Evolutionary conservation across 2,888 invertebrate species (phyloP), one percentile per base, ranked within the genome.

Genomic region (Parnassius orleans): DNA sequence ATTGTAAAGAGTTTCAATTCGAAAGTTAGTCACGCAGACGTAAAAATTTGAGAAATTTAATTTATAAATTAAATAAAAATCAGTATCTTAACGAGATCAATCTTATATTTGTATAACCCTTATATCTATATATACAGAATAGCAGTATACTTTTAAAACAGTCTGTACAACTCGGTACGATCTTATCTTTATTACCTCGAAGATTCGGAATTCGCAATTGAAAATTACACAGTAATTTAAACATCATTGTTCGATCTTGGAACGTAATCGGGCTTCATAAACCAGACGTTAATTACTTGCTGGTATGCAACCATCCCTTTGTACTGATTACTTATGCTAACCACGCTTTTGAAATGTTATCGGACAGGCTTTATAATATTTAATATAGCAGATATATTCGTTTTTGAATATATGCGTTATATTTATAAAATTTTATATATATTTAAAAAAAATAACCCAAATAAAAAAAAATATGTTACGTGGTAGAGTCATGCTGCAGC

Each of bases 221-320:
- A 63, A 54, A 55, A 63, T 63, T 58, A 59, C 58, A 54, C 54
- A 51, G 63, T 63, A 63, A 63, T 63, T 63, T 59, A 59, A 58
- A 63, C 63, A 58, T 63, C 55, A 63, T 63, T 63, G 63, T 59
- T 55, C 63, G 58, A 63, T 63, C 46, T 57, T 15, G 50, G 53
- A 51, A 43, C 24, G 46, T 54, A 58, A 59, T 58, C 57, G 51
- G 42, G 19, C 44, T 50, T 63, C 51, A 58, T 62, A 53, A 19
- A 63, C 51, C 33, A 46, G 41, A 63, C 54, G 48, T 63, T 59
- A 55, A 63, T 63, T 63, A 63, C 62, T 53, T 58, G 57, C 47
- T 53, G 53, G 59, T 53, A 53, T 53, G 15, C 53, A 53, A 33
- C 46, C 53, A 19, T 58, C 54, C 11, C n/a, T 54, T 53, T 48